Percentiles rank a stretch among this genome's conserved stretches.
Conservation (phyloP, 2,888 invertebrate species). For the Caenorhabditis sulstoni region DNA sequence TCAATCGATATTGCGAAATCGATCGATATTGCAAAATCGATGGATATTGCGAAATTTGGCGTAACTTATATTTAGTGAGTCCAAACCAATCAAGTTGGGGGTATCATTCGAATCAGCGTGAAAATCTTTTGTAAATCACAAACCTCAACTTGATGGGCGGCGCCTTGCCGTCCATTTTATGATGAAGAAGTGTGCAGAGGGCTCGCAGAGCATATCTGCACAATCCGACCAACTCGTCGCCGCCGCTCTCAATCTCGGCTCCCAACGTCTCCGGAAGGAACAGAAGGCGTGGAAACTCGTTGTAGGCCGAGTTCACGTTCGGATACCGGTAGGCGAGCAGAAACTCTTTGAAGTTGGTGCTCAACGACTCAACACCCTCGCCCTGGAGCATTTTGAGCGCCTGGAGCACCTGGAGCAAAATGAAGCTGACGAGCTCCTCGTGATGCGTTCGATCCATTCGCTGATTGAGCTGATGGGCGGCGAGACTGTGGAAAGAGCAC, state of each 20-base stretch:
- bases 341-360: constrained; percentile 76
- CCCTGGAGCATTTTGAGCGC: constrained; percentile 74
- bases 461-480: constrained; percentile 75
- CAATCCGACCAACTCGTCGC: constrained; percentile 70
- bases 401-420: constrained; percentile 72
- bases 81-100: too few relatives aligned
- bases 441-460: constrained; percentile 65
- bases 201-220: constrained; percentile 74
- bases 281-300: constrained; percentile 72
- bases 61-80: too few relatives aligned
- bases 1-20: too few relatives aligned
- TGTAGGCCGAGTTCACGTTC: constrained; percentile 61
- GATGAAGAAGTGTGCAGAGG: constrained; percentile 74
- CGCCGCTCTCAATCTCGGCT: constrained; percentile 70
- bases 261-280: constrained; percentile 75
- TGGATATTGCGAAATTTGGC: too few relatives aligned
- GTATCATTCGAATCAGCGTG: too few relatives aligned
- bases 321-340: constrained; percentile 71
- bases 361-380: constrained; percentile 74
- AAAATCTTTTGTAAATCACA: too few relatives aligned
- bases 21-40: too few relatives aligned
- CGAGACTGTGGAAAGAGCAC: constrained; percentile 73
- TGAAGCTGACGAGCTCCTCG: constrained; percentile 74
- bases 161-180: constrained; percentile 68
- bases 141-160: constrained; percentile 59